Percentiles rank a stretch among this genome's conserved stretches.
phyloP scores from a whole-genome alignment of 2,888 invertebrate species.

The Pasiphila rectangulata region DNA sequence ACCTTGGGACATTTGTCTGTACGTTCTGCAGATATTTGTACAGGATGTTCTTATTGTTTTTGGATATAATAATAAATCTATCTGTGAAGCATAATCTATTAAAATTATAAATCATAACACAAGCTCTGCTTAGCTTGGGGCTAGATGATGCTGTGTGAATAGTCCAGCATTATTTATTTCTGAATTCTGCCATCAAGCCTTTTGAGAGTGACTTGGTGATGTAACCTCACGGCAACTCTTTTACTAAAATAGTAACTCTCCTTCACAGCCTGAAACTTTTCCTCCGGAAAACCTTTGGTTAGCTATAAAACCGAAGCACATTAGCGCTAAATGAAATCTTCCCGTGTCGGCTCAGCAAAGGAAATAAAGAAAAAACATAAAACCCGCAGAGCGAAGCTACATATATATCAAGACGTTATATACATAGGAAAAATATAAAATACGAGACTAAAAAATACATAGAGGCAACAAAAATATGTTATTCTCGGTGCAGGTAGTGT shows the following conservation, averaged over 20 bases:
- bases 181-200: no score
- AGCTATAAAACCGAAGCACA: not conserved
- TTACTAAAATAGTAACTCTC: not conserved
- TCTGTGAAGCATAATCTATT: no score
- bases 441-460: constrained; percentile 75
- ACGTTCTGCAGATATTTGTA: no score
- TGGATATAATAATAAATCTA: no score
- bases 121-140: no score
- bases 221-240: no score
- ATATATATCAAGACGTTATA: constrained; percentile 39
- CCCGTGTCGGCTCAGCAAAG: constrained; percentile 5
- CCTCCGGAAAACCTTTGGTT: not conserved
- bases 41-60: no score
- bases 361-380: constrained; percentile 34
- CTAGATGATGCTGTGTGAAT: no score
- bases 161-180: no score
- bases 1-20: no score
- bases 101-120: no score
- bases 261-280: not conserved
- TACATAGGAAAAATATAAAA: constrained; percentile 77
- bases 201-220: no score
- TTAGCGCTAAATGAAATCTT: constrained; percentile 6
- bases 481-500: constrained; percentile 76
- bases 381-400: constrained; percentile 38
- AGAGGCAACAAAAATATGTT: constrained; percentile 80